Conservation (phyloP, 2,113 vertebrate genomes). For the Salvator merianae region DNA sequence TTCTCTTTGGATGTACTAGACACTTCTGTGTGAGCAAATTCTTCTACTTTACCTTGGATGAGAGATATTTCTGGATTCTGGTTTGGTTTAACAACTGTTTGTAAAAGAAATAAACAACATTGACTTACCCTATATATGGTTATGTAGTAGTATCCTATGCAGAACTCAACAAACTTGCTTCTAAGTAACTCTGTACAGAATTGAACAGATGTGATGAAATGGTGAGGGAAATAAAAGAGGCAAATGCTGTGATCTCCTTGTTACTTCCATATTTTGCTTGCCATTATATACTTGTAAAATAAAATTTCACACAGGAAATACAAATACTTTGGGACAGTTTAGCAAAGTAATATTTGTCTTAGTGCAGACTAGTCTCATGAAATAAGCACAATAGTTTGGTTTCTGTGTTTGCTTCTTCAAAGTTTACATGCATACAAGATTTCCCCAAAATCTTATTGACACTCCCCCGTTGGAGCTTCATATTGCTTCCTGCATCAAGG, state of each 20-base stretch:
- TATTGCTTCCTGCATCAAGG: background rate
- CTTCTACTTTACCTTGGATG: conserved; percentile 71
- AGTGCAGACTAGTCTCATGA: background rate
- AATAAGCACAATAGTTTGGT: background rate
- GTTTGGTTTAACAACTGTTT: background rate
- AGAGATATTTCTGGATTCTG: conserved; percentile 51
- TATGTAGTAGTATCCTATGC: background rate
- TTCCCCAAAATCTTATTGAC: background rate
- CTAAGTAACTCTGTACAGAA: background rate
- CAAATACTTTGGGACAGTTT: background rate
- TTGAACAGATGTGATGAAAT: background rate
- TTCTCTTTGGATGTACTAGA: conserved; percentile 54
- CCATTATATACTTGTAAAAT: background rate
- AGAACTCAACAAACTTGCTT: background rate
- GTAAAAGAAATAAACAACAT: background rate
- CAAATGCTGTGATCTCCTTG: background rate
- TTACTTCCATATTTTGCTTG: background rate
- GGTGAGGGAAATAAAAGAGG: too few species aligned
- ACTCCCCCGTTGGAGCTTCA: background rate
- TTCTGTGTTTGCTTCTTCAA: background rate
- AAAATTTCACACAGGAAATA: background rate
- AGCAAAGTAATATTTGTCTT: background rate
- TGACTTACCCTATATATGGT: background rate
- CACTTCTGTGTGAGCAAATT: conserved; percentile 40
- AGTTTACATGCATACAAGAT: background rate